These are phyloP conservation scores for Poeciliopsis turrubarensis DNA, from an alignment of 2,113 vertebrate genomes.

Conservation along the genomic window DNA sequence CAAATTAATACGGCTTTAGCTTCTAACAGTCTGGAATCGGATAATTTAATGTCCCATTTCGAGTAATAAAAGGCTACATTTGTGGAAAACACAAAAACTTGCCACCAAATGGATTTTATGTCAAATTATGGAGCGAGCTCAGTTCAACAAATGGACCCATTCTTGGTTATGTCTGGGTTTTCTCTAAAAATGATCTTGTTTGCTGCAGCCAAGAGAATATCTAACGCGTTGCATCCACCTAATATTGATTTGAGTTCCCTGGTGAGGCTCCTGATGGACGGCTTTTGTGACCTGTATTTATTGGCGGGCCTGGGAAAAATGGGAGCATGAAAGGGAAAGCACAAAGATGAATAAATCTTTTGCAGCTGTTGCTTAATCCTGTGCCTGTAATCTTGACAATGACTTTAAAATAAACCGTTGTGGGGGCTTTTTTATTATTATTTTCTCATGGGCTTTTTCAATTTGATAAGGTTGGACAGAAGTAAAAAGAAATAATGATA, in stretches of 20 bases:
- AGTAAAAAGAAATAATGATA: too few relatives aligned
- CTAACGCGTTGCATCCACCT: neutral
- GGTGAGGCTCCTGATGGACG: too few relatives aligned
- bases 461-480: neutral
- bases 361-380: neutral
- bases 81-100: conserved; percentile 7
- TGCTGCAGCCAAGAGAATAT: neutral
- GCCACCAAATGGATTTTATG: conserved; percentile 15
- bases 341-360: neutral
- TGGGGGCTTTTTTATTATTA: neutral
- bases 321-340: too few relatives aligned
- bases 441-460: neutral
- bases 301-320: too few relatives aligned
- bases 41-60: conserved; percentile 48
- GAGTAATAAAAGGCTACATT: conserved; percentile 43
- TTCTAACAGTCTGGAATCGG: conserved; percentile 53
- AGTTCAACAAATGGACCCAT: conserved; percentile 4
- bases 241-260: neutral
- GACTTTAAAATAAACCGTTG: neutral
- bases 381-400: neutral
- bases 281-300: too few relatives aligned
- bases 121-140: conserved; percentile 7
- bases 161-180: neutral
- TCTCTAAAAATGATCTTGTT: neutral
- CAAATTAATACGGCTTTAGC: conserved; percentile 47